Evolutionary conservation across 2,113 vertebrate genomes (phyloP), one percentile per base, ranked within the genome.

Genomic region (Zapornia atra): DNA sequence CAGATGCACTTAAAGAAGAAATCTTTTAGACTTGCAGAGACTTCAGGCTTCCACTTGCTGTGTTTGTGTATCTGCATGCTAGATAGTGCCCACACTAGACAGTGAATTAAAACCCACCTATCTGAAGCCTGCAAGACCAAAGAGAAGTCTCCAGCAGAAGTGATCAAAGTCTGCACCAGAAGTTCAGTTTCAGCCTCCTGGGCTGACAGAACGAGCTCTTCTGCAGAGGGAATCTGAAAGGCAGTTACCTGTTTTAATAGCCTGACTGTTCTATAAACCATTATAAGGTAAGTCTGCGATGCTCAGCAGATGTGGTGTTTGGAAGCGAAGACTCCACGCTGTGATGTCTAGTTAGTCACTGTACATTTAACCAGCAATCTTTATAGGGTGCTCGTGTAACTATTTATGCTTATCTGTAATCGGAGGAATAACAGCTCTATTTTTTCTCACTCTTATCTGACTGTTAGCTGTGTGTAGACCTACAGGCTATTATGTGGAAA

Each of bases 331-430:
- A 33, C 51, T 90, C 56, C 68, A 42, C 2, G 20, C 84, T 88
- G 68, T 40, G 73, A 60, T 90, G 46, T 46, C 93, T 94, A 60
- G 76, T 94, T 96, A 94, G 56, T 88, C n/a, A 48, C 85, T 63
- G 56, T 81, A 75, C 34, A 46, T 96, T 94, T 93, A 92, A 60
- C 65, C 72, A 57, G 60, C 64, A 71, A 8, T 82, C 68, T 79
- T 86, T 66, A 36, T n/a, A 81, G 26, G 40, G 31, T 95, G n/a
- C 34, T 83, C 3, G 0, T 15, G 4, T 65, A 69, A 63, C 28
- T 86, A 65, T 79, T 89, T 93, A 31, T 6, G 24, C 11, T 61
- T 76, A 72, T 82, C 68, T 88, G 59, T 86, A 82, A 88, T 75
- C 48, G 61, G 31, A 94, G 44, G 42, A 88, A 53, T 73, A 86